phyloP scores from a whole-genome alignment of 2,888 invertebrate species.

The Trichopoda pennipes region DNA sequence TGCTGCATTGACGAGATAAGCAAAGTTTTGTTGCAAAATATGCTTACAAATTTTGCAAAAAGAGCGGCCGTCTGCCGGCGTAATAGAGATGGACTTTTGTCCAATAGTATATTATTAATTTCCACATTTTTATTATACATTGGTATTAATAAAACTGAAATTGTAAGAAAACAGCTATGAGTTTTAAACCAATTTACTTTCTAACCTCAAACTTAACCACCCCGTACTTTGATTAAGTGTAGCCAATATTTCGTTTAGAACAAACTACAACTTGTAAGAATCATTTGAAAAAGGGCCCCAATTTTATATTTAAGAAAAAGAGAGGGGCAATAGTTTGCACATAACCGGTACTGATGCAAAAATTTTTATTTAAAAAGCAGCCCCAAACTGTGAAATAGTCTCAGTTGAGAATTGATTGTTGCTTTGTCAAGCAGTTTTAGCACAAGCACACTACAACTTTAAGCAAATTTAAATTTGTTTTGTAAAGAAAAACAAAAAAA shows the following conservation, averaged over 20 bases:
- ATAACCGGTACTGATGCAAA: constrained; percentile 68
- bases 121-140: too few species aligned
- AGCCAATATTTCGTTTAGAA: neutral
- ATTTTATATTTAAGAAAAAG: neutral
- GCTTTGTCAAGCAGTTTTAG: constrained; percentile 62
- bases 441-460: constrained; percentile 16
- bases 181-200: too few species aligned
- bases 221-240: too few species aligned
- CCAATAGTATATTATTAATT: too few species aligned
- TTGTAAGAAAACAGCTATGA: too few species aligned
- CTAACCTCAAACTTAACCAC: too few species aligned
- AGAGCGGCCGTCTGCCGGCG: too few species aligned
- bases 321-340: constrained; percentile 17
- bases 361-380: constrained; percentile 70
- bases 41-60: too few species aligned
- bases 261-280: neutral
- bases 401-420: constrained; percentile 71
- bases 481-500: constrained; percentile 21
- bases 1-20: too few species aligned
- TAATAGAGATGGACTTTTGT: too few species aligned
- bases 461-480: constrained; percentile 15
- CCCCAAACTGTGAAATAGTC: constrained; percentile 60
- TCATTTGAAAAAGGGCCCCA: constrained; percentile 20
- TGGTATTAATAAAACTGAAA: too few species aligned
- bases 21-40: too few species aligned